These are phyloP conservation scores for Leucoraja ocellata DNA, from an alignment of 2,797 vertebrate genomes.

Conservation along the genomic window DNA sequence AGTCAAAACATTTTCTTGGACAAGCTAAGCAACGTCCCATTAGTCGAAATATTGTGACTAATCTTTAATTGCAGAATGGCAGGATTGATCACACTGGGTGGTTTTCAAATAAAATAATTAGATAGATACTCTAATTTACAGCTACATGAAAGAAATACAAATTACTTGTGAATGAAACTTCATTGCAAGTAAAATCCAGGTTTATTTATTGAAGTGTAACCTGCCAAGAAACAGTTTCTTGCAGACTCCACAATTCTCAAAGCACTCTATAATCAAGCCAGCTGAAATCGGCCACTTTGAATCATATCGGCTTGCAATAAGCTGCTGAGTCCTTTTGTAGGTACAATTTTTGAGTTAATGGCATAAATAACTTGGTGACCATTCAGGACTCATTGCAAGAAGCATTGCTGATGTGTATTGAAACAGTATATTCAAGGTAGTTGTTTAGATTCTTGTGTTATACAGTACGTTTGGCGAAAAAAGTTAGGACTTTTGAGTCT, in stretches of 20 bases:
- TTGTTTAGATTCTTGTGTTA: background rate
- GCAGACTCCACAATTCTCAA: background rate
- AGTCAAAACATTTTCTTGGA: background rate
- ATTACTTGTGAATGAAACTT: background rate
- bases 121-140: background rate
- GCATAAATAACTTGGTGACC: background rate
- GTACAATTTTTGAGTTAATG: background rate
- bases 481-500: background rate
- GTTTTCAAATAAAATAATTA: conserved; percentile 10
- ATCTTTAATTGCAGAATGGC: background rate
- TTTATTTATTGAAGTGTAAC: background rate
- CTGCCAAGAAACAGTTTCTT: background rate
- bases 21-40: background rate
- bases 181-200: background rate
- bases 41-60: background rate
- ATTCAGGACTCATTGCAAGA: background rate
- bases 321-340: background rate
- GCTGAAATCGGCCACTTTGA: background rate
- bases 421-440: background rate
- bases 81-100: background rate
- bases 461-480: background rate
- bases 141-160: background rate
- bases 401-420: background rate
- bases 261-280: background rate
- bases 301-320: background rate